A percentile compares a stretch with the other conserved stretches of the same genome.
Conservation (phyloP, 2,113 vertebrate species). For the Oncorhynchus tshawytscha region DNA sequence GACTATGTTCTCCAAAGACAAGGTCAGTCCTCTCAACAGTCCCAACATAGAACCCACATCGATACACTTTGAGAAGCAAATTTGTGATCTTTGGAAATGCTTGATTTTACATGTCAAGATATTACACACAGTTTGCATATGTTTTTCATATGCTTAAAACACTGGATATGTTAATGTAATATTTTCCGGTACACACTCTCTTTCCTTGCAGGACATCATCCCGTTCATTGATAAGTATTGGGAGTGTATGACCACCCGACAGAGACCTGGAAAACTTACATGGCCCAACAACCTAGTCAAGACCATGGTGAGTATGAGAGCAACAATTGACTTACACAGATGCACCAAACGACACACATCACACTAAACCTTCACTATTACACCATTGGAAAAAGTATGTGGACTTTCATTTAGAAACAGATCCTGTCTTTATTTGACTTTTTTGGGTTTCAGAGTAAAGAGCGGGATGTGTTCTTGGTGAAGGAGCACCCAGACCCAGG, state of each 20-base stretch:
- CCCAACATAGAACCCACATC: not conserved
- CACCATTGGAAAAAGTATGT: not conserved
- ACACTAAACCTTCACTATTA: too few relatives aligned
- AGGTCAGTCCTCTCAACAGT: constrained; percentile 69
- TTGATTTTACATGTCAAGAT: too few relatives aligned
- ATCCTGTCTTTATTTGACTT: not conserved
- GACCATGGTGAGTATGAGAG: constrained; percentile 82
- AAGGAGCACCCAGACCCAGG: constrained; percentile 97
- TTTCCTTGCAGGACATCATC: constrained; percentile 87
- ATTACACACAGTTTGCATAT: too few relatives aligned
- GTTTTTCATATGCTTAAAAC: too few relatives aligned
- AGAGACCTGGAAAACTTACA: constrained; percentile 95
- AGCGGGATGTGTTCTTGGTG: constrained; percentile 95
- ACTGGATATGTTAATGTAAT: too few relatives aligned
- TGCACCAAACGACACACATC: not conserved
- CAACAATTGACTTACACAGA: too few relatives aligned
- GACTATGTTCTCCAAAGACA: constrained; percentile 99
- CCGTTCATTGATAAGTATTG: constrained; percentile 98
- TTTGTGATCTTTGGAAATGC: too few relatives aligned
- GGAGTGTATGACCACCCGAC: constrained; percentile 97
- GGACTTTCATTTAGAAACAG: not conserved
- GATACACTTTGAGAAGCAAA: not conserved
- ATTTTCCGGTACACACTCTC: too few relatives aligned
- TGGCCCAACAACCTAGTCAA: constrained; percentile 99
- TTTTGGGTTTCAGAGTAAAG: constrained; percentile 82